Evolutionary conservation across 2,888 invertebrate genomes (phyloP).

Genomic region (Brenthis daphne): DNA sequence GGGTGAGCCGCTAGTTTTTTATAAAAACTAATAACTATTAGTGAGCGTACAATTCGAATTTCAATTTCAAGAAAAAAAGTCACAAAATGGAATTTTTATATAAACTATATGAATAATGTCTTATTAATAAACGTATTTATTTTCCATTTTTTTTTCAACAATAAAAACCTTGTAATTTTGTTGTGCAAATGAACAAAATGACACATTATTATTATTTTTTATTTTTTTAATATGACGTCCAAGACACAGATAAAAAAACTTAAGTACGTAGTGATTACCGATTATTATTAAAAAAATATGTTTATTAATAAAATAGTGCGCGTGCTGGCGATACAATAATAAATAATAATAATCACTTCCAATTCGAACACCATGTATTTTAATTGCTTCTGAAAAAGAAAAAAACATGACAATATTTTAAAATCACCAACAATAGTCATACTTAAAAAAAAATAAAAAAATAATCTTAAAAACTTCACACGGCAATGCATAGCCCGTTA

Average conservation of each 20-base stretch:
- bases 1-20: too few species aligned
- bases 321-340: not conserved
- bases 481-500: too few species aligned
- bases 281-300: not conserved
- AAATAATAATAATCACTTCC: not conserved
- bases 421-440: too few species aligned
- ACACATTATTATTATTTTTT: too few species aligned
- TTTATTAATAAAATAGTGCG: not conserved
- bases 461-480: too few species aligned
- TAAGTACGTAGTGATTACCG: not conserved
- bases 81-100: not conserved
- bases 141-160: not conserved
- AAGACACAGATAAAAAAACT: too few species aligned
- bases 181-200: too few species aligned
- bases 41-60: not conserved
- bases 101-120: not conserved
- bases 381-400: not conserved
- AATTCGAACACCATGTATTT: not conserved
- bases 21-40: not conserved
- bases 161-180: too few species aligned
- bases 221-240: too few species aligned
- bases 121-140: not conserved
- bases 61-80: not conserved
- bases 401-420: not conserved
- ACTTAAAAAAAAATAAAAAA: too few species aligned